Evolutionary conservation across 1,140 invertebrate species (phyloP).

Genomic region (Ruditapes philippinarum): DNA sequence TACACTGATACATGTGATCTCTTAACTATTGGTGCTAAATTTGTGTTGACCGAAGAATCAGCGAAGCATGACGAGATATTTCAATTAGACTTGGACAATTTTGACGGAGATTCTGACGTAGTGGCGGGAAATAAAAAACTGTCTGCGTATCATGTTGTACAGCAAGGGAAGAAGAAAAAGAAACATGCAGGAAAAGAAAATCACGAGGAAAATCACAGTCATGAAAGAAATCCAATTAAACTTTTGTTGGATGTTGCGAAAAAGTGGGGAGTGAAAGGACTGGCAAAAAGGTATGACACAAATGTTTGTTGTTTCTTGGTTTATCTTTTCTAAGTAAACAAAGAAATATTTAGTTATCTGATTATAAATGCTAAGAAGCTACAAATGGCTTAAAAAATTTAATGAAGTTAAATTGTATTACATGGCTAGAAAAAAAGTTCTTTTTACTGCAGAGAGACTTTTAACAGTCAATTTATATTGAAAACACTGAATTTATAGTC

Average conservation of each 20-base stretch:
- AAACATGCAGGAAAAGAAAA: slow-evolving; percentile 74
- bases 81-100: slow-evolving; percentile 27
- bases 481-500: too few relatives aligned
- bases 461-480: too few relatives aligned
- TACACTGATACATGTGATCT: slow-evolving; percentile 91
- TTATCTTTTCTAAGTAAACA: too few relatives aligned
- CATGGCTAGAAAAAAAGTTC: too few relatives aligned
- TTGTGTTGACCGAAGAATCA: slow-evolving; percentile 71
- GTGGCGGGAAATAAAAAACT: slow-evolving; percentile 65
- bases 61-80: slow-evolving; percentile 59
- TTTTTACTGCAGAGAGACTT: too few relatives aligned
- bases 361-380: too few relatives aligned
- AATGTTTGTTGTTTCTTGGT: too few relatives aligned
- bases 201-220: slow-evolving; percentile 45
- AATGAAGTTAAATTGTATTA: too few relatives aligned
- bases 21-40: slow-evolving; percentile 87
- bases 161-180: slow-evolving; percentile 72
- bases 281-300: slow-evolving; percentile 84
- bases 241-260: slow-evolving; percentile 89
- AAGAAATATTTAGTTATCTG: too few relatives aligned
- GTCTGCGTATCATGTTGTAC: slow-evolving; percentile 89
- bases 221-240: slow-evolving; percentile 87
- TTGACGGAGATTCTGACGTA: neutral
- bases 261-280: slow-evolving; percentile 83
- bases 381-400: too few relatives aligned